A percentile compares a stretch with the other conserved stretches of the same genome.
These are phyloP conservation scores for Ariolimax columbianus DNA, from an alignment of 2,888 invertebrate genomes.

Conservation along the genomic window DNA sequence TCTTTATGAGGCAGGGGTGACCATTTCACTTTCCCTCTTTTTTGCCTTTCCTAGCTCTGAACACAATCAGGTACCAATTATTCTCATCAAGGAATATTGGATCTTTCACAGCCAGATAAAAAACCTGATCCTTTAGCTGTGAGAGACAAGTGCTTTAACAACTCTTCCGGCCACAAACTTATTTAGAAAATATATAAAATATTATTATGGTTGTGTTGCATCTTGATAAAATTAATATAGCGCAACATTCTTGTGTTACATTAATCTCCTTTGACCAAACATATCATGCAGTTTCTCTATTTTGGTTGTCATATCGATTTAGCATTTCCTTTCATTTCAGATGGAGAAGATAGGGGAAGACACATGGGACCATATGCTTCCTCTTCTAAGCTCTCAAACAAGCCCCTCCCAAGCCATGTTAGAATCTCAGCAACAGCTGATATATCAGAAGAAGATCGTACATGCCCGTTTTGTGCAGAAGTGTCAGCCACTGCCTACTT, in stretches of 20 bases:
- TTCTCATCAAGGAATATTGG: too few species aligned
- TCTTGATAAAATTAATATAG: neutral
- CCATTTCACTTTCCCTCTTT: too few species aligned
- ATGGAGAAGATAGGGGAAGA: slow-evolving; percentile 16
- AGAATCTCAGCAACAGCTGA: neutral
- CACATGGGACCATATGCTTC: slow-evolving; percentile 13
- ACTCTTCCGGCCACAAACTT: too few species aligned
- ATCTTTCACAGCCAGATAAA: too few species aligned
- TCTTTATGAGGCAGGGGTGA: too few species aligned
- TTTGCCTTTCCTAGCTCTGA: too few species aligned
- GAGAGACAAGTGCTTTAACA: too few species aligned
- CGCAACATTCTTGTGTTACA: neutral
- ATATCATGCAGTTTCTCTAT: slow-evolving; percentile 7
- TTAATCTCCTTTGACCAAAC: neutral
- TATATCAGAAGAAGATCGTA: neutral
- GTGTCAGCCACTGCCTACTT: slow-evolving; percentile 18
- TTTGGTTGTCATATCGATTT: slow-evolving; percentile 11
- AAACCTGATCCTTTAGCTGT: too few species aligned
- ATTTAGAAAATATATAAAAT: too few species aligned
- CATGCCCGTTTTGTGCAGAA: slow-evolving; percentile 32
- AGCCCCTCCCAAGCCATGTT: neutral
- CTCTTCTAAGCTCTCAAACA: slow-evolving; percentile 17
- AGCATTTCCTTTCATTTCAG: slow-evolving; percentile 40
- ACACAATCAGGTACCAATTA: too few species aligned
- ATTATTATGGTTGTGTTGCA: neutral